Conservation (phyloP, 2,888 invertebrate species). For the Cephus nigrinus region DNA sequence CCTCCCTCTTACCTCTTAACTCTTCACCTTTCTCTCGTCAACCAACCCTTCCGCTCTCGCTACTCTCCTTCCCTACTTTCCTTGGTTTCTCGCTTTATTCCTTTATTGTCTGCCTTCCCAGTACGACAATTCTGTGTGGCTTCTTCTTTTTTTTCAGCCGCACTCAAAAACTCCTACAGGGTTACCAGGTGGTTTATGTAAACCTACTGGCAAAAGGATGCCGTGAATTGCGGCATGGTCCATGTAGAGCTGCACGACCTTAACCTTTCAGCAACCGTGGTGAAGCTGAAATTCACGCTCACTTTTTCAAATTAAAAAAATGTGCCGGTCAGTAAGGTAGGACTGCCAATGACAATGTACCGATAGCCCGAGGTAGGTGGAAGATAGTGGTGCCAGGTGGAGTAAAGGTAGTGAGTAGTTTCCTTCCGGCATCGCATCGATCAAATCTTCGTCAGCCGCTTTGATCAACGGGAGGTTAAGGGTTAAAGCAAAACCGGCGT, state of each 20-base stretch:
- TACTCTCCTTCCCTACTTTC: neutral
- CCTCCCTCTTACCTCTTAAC: conserved; percentile 26
- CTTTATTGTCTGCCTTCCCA: neutral
- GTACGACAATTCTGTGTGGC: neutral
- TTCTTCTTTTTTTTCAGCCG: neutral
- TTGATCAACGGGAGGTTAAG: too few relatives aligned
- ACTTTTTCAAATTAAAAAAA: too few relatives aligned
- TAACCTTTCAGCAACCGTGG: too few relatives aligned
- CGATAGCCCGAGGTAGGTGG: too few relatives aligned
- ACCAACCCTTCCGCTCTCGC: conserved; percentile 11
- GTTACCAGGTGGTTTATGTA: neutral
- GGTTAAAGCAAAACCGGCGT: too few relatives aligned
- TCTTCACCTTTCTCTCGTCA: conserved; percentile 21
- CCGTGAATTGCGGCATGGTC: neutral
- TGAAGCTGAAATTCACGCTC: too few relatives aligned
- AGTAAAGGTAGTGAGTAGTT: too few relatives aligned
- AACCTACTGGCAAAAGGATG: neutral
- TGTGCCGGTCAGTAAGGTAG: too few relatives aligned
- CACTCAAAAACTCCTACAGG: neutral
- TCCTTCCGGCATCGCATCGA: too few relatives aligned
- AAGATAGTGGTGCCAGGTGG: too few relatives aligned
- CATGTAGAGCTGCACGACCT: neutral
- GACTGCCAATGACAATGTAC: too few relatives aligned
- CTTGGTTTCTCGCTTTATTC: neutral
- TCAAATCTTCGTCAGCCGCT: too few relatives aligned